Evolutionary conservation across 1,140 invertebrate species (phyloP), one percentile per base, ranked within the genome.

Genomic region (Drosophila novamexicana): DNA sequence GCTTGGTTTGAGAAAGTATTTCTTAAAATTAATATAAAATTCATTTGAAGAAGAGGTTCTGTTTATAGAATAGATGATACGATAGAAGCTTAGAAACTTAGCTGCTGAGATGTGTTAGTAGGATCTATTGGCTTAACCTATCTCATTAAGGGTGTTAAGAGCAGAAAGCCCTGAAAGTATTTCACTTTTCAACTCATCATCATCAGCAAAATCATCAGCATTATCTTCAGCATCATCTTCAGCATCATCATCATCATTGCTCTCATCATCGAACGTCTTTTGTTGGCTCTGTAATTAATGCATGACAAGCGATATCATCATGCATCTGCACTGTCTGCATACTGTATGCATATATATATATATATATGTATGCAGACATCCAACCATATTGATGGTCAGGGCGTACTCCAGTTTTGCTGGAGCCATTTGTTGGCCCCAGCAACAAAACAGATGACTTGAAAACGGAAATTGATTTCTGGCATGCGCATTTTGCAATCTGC

Each of bases 391-490:
- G 49, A 42, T 66, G 40, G 40, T n/a, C 56, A 44, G 42, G 14
- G 12, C 29, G 6, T 37, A 59, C 42, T 61, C 53, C 58, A 66
- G 69, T 72, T 71, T 14, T 36, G 36, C 61, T 71, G 22, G 32
- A 40, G 3, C 47, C 44, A 58, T 66, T 61, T 59, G 42, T 52
- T 42, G 47, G 37, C 54, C 22, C 22, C 22, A 29, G 22, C 53
- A 58, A 47, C 64, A 57, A 67, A 45, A 34, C 50, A 44, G 29
- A 65, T 54, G 52, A 45, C 32, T 70, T 34, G 61, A 54, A 72
- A 84, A 61, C 84, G 84, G 84, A 88, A 88, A 88, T 88, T 89
- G 84, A 89, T 89, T 84, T 88, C 81, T 77, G 68, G 62, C 62
- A 59, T 67, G 75, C 69, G 83, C 67, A 73, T 53, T 67, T 69